Base-by-base conservation (phyloP, 2,797 vertebrate species). In the Pyrocephalus nanus region DNA sequence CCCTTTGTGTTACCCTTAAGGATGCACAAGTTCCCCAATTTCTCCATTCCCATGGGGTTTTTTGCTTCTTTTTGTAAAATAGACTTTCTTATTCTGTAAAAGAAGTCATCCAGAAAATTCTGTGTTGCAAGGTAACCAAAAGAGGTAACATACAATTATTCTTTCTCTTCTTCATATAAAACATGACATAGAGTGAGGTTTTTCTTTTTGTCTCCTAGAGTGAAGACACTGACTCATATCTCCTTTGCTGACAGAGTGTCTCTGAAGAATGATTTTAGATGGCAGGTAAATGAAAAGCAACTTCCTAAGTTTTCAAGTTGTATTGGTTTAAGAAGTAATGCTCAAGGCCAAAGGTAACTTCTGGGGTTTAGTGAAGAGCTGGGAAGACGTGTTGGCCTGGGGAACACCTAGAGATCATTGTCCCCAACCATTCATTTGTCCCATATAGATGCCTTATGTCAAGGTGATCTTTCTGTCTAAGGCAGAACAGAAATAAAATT, bases 271-370 rank as follows among this genome's bases (percentile, higher is more conserved):
- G 55, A 92, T 93, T 96, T 95, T 96, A 83, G 53, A 36, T 90
- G 73, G 77, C 85, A 97, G 58, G 82, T 91, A 96, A 97, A 96
- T 96, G 51, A 92, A 96, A 95, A 94, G 48, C 81, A 96, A 93
- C 60, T 42, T 94, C 86, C 21, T 10, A 92, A 48, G 45, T 96
- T 95, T 96, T 73, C 47, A 95, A 70, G 65, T 74, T 95, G 64
- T 87, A 57, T 95, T 96, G 96, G 47, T 95, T 96, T 95, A 96
- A 96, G 77, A 69, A 92, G 40, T 78, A 96, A 86, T 87, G 71
- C 90, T 95, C 45, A 83, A 83, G 40, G 92, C 70, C 95, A 94
- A 94, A 95, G 72, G 64, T 86, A 93, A 71, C 76, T 94, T 82
- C 87, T 74, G 55, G 38, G 75, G 38, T 89, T 92, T 95, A 96